A percentile compares a stretch with the other conserved stretches of the same genome.
These are phyloP conservation scores for Antechinus stuartii DNA, from an alignment of 2,113 vertebrate genomes.

Conservation along the genomic window DNA sequence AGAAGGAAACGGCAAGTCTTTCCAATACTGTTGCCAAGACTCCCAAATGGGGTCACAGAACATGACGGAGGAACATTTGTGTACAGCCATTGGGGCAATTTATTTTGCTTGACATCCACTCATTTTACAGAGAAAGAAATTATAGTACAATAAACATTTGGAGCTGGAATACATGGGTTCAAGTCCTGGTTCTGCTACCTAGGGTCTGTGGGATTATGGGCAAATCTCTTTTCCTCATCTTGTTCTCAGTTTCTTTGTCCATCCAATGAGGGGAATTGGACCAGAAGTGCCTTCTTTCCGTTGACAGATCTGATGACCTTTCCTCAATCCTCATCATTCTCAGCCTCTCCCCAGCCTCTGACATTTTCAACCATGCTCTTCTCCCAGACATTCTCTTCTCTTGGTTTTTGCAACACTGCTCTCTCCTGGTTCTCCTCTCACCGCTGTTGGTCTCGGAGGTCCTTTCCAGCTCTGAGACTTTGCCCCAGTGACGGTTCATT, in stretches of 20 bases:
- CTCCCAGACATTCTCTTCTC: not conserved
- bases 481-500: not conserved
- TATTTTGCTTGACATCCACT: not conserved
- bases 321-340: not conserved
- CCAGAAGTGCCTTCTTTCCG: not conserved
- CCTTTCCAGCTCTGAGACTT: not conserved
- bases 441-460: not conserved
- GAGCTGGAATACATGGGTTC: not conserved
- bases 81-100: not conserved
- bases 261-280: not conserved
- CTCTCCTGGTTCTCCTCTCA: not conserved
- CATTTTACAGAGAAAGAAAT: not conserved
- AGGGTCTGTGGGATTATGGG: not conserved
- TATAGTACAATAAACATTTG: not conserved
- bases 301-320: not conserved
- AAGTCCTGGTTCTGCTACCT: not conserved
- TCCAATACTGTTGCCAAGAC: not conserved
- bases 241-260: not conserved
- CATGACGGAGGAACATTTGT: not conserved
- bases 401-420: not conserved
- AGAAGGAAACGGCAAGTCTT: not conserved
- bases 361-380: not conserved
- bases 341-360: not conserved
- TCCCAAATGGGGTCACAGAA: not conserved
- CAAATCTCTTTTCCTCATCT: not conserved